Evolutionary conservation across 2,888 invertebrate species (phyloP).

Genomic region (Cryptocheilus praepositus): DNA sequence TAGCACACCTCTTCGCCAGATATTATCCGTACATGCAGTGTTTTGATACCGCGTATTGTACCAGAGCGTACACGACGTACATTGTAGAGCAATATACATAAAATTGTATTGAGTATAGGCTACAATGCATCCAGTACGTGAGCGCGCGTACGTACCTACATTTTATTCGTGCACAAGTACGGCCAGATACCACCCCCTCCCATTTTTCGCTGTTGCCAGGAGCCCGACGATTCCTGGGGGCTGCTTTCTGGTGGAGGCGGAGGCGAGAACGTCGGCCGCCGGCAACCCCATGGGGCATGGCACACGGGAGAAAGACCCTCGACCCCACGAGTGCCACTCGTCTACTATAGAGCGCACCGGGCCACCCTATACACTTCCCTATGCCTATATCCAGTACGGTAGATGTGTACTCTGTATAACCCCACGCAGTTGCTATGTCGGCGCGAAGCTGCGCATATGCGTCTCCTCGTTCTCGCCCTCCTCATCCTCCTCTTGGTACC

Average conservation of each 20-base stretch:
- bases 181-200: constrained; percentile 11
- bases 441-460: constrained; percentile 11
- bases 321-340: constrained; percentile 57
- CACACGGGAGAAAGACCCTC: constrained; percentile 53
- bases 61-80: no score
- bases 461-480: constrained; percentile 6
- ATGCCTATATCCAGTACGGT: no score
- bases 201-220: constrained; percentile 8
- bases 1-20: no score
- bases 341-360: constrained; percentile 36
- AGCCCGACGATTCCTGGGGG: constrained; percentile 43
- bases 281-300: constrained; percentile 53
- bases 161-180: no score
- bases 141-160: no score
- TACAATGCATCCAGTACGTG: no score
- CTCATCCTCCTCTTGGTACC: constrained; percentile 2
- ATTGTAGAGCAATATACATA: no score
- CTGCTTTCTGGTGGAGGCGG: constrained; percentile 35
- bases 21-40: no score
- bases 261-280: constrained; percentile 38
- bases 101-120: no score
- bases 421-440: constrained; percentile 15
- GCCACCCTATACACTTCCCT: constrained; percentile 2
- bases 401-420: constrained; percentile 7
- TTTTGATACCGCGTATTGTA: no score